phyloP scores from a whole-genome alignment of 2,888 invertebrate species.

The Scaptomyza tumidula region DNA sequence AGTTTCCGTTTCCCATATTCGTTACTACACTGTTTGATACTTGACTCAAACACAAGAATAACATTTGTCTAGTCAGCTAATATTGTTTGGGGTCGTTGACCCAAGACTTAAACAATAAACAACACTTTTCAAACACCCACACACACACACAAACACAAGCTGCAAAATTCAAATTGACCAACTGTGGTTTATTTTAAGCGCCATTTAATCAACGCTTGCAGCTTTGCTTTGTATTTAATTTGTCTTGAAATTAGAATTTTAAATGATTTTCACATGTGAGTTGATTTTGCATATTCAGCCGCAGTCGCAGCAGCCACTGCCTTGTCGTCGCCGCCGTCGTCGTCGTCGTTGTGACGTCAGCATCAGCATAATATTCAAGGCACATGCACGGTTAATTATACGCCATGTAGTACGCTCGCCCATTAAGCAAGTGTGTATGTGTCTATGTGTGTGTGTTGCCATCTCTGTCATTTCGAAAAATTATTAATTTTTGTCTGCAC shows the following conservation, averaged over 20 bases:
- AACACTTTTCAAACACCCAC: conserved; percentile 24
- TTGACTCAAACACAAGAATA: background rate
- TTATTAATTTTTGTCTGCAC: conserved; percentile 78
- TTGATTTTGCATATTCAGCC: conserved; percentile 68
- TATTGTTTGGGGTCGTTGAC: conserved; percentile 58
- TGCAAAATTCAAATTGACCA: conserved; percentile 61
- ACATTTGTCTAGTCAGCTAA: conserved; percentile 50
- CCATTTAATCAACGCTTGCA: conserved; percentile 76
- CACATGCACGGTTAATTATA: conserved; percentile 80
- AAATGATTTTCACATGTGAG: conserved; percentile 61
- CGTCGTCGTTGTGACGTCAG: conserved; percentile 66
- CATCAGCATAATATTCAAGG: conserved; percentile 71
- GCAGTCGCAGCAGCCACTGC: conserved; percentile 23
- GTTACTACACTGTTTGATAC: too few species aligned
- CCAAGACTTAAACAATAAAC: conserved; percentile 26
- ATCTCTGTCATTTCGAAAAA: conserved; percentile 56
- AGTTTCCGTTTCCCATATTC: too few species aligned
- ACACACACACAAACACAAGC: conserved; percentile 27
- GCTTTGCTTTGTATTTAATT: conserved; percentile 73
- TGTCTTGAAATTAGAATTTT: conserved; percentile 79
- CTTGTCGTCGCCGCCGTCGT: too few species aligned
- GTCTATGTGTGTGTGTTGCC: conserved; percentile 27
- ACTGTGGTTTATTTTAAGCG: conserved; percentile 68
- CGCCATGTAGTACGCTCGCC: conserved; percentile 70
- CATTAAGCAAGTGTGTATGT: background rate